Evolutionary conservation across 2,113 vertebrate genomes (phyloP).

Genomic region (Cygnus buccinator): DNA sequence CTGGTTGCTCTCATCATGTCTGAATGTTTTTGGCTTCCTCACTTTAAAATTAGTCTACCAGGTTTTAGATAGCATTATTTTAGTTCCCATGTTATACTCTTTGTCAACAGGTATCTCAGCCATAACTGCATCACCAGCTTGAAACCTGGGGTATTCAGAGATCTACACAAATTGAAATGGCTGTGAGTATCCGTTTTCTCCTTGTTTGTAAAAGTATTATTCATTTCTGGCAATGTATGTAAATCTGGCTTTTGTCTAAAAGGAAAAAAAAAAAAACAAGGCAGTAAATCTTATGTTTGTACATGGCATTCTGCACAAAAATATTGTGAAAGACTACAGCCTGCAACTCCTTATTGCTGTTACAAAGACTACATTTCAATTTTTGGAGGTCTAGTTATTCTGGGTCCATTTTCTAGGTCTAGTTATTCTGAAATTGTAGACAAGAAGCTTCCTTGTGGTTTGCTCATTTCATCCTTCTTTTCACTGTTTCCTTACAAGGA

Average conservation of each 20-base stretch:
- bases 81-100: not conserved
- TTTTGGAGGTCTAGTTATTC: not conserved
- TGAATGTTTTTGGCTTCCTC: not conserved
- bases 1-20: not conserved
- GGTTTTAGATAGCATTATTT: not conserved
- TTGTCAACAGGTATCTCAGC: slow-evolving; percentile 78
- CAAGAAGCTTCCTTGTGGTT: not conserved
- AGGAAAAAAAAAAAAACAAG: not conserved
- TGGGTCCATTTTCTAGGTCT: not conserved
- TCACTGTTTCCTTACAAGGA: not conserved
- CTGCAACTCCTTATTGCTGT: not conserved
- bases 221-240: not conserved
- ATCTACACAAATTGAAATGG: slow-evolving; percentile 78
- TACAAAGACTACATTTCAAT: not conserved
- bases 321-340: not conserved
- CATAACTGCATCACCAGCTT: slow-evolving; percentile 77
- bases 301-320: not conserved
- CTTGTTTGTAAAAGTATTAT: not conserved
- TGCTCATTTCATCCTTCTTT: not conserved
- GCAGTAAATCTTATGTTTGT: not conserved
- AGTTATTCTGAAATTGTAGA: not conserved
- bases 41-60: not conserved
- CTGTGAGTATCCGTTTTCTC: slow-evolving; percentile 72
- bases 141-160: slow-evolving; percentile 75
- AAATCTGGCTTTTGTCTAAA: not conserved